Base-by-base conservation (phyloP, 2,888 invertebrate genomes). In the Drosophila longiperda region DNA sequence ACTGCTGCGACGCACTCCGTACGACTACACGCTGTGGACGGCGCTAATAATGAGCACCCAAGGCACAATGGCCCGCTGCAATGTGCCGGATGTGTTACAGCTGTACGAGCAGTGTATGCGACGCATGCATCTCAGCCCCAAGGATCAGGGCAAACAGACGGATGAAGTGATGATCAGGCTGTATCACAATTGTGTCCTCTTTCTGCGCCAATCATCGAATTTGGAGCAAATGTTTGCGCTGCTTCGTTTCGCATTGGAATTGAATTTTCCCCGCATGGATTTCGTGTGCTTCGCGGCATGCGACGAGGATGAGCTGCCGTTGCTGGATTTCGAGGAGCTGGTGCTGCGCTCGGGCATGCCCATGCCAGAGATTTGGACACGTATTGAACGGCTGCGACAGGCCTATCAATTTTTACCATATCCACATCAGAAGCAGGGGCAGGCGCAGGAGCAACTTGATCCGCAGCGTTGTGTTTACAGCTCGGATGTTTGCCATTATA, bases 171-270 rank as follows among this genome's bases (percentile, higher is more conserved):
- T 92, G 91, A 59, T 94, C 93, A 90, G 94, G 94, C 88, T 94
- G 93, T 93, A 92, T 63, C 91, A 91, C 57, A 92, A 91, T 42
- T 93, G 92, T 34, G 91, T 91, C 75, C 86, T 95, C 5, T 96
- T 96, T 89, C 90, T 96, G 26, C 94, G 95, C 60, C 96, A 97
- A 87, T 95, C 95, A 9, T 96, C 96, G 1, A 94, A 96, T 67
- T 95, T 95, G 94, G 97, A 97, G 93, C 95, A 95, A 86, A 95
- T 97, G 86, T 96, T 96, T 94, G 95, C 96, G 74, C 93, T 96
- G 42, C 92, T 97, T 54, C 95, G 95, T 89, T 93, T 96, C 89
- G 95, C 95, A 84, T 93, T 96, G 36, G 95, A 95, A 78, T 93
- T 97, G 78, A 96, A 96, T 94, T 94, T 96, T 73, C 93, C 94